Conservation (phyloP, 2,113 vertebrate genomes). For the Pelmatolapia mariae region DNA sequence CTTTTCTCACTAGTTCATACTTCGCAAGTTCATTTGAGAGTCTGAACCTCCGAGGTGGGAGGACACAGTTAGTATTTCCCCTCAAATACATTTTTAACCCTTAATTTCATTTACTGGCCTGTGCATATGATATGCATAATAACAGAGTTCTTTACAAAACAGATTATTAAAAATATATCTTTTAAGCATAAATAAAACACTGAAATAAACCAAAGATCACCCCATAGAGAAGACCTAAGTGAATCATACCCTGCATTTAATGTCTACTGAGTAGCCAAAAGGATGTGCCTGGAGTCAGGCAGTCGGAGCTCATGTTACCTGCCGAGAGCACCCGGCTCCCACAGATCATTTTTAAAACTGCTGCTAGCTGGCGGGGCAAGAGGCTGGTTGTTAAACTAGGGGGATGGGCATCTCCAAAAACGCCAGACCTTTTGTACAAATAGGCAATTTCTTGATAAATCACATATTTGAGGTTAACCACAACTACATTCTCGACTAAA, state of each 20-base stretch:
- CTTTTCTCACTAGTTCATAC: background rate
- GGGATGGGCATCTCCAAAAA: background rate
- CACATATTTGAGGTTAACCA: background rate
- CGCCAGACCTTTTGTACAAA: rapidly evolving
- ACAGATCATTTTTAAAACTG: background rate
- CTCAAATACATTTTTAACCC: background rate
- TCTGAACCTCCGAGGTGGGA: background rate
- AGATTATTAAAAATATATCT: background rate
- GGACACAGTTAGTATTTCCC: background rate
- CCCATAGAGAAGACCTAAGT: rapidly evolving
- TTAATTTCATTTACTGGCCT: background rate
- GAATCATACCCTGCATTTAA: rapidly evolving
- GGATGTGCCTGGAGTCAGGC: background rate
- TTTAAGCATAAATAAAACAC: background rate
- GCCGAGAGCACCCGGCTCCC: rapidly evolving
- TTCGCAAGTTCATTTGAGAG: background rate
- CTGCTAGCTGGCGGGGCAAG: background rate
- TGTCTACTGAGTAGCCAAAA: rapidly evolving
- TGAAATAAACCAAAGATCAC: rapidly evolving
- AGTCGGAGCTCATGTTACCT: background rate
- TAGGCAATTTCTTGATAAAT: background rate
- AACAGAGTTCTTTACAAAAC: background rate
- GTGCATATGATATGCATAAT: rapidly evolving
- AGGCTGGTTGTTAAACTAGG: background rate
- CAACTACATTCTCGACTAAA: rapidly evolving